Base-by-base conservation (phyloP, 2,113 vertebrate genomes). In the Chaetura pelagica region DNA sequence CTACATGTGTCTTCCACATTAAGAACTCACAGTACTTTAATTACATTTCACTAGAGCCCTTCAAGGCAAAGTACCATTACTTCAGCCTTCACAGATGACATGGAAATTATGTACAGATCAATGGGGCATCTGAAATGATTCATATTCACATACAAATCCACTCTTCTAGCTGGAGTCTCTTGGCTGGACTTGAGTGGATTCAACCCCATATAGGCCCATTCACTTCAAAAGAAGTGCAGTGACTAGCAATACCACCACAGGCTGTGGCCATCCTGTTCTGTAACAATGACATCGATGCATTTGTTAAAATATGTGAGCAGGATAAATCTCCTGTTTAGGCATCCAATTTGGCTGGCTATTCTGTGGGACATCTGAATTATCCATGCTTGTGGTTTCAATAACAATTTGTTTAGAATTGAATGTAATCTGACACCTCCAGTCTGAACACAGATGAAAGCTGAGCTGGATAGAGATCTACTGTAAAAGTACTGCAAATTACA, bases 401-500 rank as follows among this genome's bases (percentile, higher is more conserved):
- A 89, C 57, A 71, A 84, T 34, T 63, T 69, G 67, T 89, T 89
- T 91, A 82, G 55, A 87, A 74, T 58, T 68, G 48, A 96, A 95
- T 84, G 51, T 48, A 73, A 92, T 74, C 78, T 81, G 44, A 77
- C 38, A 88, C 42, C 51, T 85, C 54, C 66, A 93, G 64, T 95
- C 74, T 95, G 91, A 84, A 92, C 66, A 87, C 6, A 63, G 90
- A 83, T 69, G 55, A 96, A 93, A 95, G 89, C 72, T 51, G 52
- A 83, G 61, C 29, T 87, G 69, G 42, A 93, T 58, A 64, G 61
- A 95, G 49, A 83, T 35, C 75, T 73, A 71, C 89, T 73, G 66
- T 49, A 69, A 42, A 96, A 93, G 77, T 17, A 75, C 66, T 54
- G 71, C 40, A 94, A 84, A 94, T 92, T 67, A 94, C 95, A 88